Evolutionary conservation across 2,113 vertebrate genomes (phyloP).

Genomic region (Bombycilla garrulus): DNA sequence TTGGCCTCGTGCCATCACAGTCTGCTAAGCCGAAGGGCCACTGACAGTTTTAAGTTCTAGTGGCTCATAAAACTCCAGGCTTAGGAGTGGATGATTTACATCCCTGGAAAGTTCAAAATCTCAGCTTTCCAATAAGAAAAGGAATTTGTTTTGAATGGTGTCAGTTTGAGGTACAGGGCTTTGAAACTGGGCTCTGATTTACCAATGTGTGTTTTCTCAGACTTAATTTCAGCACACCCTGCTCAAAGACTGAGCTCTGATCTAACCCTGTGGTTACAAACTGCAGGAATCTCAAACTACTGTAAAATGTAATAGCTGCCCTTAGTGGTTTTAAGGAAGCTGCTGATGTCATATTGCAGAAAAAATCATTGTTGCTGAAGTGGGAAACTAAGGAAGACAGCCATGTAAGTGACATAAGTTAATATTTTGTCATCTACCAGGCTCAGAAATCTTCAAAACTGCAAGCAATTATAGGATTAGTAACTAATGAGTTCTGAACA

Average conservation of each 20-base stretch:
- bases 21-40: conserved; percentile 9
- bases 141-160: not conserved
- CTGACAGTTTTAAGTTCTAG: not conserved
- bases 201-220: not conserved
- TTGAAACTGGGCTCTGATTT: not conserved
- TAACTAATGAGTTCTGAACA: not conserved
- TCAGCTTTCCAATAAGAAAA: not conserved
- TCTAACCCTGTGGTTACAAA: not conserved
- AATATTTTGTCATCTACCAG: not conserved
- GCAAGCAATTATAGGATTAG: not conserved
- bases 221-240: not conserved
- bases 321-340: not conserved
- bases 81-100: not conserved
- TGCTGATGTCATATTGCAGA: not conserved
- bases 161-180: not conserved
- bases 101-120: not conserved
- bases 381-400: not conserved
- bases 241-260: not conserved
- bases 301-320: not conserved
- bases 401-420: not conserved
- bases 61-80: not conserved
- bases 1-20: not conserved
- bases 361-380: not conserved
- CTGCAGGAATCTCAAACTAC: not conserved
- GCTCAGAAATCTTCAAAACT: not conserved